Evolutionary conservation across 1,140 invertebrate genomes (phyloP), one percentile per base, ranked within the genome.

Genomic region (Drosophila prosaltans): DNA sequence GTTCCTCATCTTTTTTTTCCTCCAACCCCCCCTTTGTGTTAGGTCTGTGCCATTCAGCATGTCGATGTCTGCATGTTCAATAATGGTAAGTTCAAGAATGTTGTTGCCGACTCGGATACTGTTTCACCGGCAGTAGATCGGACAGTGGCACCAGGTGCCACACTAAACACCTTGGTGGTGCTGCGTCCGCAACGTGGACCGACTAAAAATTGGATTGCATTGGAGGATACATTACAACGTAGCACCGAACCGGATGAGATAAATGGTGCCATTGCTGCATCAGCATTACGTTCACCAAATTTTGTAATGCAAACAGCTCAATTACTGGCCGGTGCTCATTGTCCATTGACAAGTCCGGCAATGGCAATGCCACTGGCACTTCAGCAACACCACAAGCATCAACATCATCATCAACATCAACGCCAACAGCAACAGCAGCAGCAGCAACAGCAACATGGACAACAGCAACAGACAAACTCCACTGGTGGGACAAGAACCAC

Each of bases 61-160:
- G 98, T 99, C 3, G 98, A 99, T 91, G 99, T 99, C 0, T 99
- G 98, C 93, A 98, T 99, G 95, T 99, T 99, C 93, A 98, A 98
- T 64, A 99, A 98, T 80, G 98, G 98, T 0, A 99, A 99, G 93
- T 99, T 99, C 93, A 99, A 99, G 93, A 99, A 99, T 92, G 96
- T 98, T 1, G 98, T 99, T 0, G 98, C 98, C 1, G 94, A 97
- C 60, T 93, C 98, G 24, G 97, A 97, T 74, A 95, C 95, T 11
- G 94, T 94, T 28, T 77, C 70, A 3, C 80, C 90, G 1, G 26
- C 74, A 0, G 77, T 86, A 8, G 91, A 92, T 28, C 80, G 83
- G 3, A 88, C 75, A 0, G 93, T 97, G 1, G 91, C 93, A 3
- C 94, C 95, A 0, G 95, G 95, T 0, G 93, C 93, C 10, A 94